Percentiles rank a stretch among this genome's conserved stretches.
Evolutionary conservation across 2,888 invertebrate genomes (phyloP).

Genomic region (Agrochola litura): DNA sequence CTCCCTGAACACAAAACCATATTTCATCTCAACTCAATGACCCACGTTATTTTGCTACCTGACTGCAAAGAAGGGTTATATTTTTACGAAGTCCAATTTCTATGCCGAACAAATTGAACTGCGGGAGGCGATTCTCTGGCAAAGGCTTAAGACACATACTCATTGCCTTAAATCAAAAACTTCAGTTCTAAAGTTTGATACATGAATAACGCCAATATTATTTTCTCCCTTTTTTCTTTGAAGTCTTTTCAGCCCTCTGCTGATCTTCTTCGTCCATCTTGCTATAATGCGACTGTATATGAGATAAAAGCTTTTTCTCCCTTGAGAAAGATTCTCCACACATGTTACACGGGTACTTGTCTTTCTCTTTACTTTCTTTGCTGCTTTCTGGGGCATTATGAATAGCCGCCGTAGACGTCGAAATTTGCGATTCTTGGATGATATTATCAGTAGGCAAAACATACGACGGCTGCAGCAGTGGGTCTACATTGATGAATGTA

Average conservation of each 20-base stretch:
- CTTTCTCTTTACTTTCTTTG: constrained; percentile 68
- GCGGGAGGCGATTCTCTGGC: not conserved
- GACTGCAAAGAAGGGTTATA: not conserved
- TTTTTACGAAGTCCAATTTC: not conserved
- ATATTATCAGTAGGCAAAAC: constrained; percentile 85
- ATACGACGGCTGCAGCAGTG: constrained; percentile 84
- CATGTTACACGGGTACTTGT: constrained; percentile 83
- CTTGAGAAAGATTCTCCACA: constrained; percentile 83
- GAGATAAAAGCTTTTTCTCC: constrained; percentile 85
- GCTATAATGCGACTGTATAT: constrained; percentile 85
- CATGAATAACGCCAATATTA: constrained; percentile 36
- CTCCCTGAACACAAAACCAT: not conserved
- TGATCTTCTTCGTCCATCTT: constrained; percentile 84
- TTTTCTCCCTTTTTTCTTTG: constrained; percentile 69
- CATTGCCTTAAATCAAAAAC: constrained; percentile 21
- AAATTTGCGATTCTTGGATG: constrained; percentile 87
- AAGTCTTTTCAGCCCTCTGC: constrained; percentile 67
- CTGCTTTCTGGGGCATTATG: constrained; percentile 63
- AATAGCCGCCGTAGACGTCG: constrained; percentile 78
- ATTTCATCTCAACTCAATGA: not conserved
- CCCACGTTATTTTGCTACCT: not conserved
- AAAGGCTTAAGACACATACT: not conserved
- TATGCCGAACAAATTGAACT: not conserved
- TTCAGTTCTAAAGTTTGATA: not conserved
- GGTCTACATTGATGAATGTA: constrained; percentile 87